Percentiles rank a stretch among this genome's conserved stretches.
Conservation (phyloP, 2,113 vertebrate species). For the Apodemus sylvaticus region DNA sequence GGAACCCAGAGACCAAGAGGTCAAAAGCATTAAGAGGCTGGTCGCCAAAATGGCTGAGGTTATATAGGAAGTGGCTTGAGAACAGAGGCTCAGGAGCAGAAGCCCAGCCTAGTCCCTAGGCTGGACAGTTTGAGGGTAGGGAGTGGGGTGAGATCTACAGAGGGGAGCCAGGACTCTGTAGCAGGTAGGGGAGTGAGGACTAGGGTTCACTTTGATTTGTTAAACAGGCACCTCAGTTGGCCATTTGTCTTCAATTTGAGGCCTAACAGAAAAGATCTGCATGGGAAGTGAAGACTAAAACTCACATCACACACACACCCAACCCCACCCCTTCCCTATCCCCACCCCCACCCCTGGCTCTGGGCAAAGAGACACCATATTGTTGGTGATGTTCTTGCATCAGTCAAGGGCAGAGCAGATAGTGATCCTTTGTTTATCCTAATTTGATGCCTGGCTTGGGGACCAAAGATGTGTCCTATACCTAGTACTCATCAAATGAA, state of each 20-base stretch:
- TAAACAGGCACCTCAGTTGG: background rate
- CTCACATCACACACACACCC: background rate
- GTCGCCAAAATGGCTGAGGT: background rate
- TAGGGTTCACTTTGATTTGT: background rate
- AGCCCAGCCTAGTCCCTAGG: background rate
- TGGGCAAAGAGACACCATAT: no score
- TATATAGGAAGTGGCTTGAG: no score
- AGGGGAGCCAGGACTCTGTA: background rate
- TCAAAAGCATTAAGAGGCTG: background rate
- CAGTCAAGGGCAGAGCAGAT: no score
- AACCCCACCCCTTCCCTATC: no score
- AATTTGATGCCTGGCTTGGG: no score
- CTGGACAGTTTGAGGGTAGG: background rate
- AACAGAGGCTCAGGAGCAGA: background rate
- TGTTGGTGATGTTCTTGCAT: no score
- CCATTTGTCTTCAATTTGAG: background rate
- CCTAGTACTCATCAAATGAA: no score
- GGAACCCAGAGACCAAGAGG: background rate
- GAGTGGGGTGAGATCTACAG: background rate
- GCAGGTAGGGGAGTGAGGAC: background rate
- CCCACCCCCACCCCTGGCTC: no score
- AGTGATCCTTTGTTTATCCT: no score
- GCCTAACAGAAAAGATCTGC: background rate
- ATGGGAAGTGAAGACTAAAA: background rate
- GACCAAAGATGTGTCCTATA: no score